Percentiles rank a stretch among this genome's conserved stretches.
These are phyloP conservation scores for Leptinotarsa peninsularis DNA, from an alignment of 2,888 invertebrate genomes.

Conservation along the genomic window DNA sequence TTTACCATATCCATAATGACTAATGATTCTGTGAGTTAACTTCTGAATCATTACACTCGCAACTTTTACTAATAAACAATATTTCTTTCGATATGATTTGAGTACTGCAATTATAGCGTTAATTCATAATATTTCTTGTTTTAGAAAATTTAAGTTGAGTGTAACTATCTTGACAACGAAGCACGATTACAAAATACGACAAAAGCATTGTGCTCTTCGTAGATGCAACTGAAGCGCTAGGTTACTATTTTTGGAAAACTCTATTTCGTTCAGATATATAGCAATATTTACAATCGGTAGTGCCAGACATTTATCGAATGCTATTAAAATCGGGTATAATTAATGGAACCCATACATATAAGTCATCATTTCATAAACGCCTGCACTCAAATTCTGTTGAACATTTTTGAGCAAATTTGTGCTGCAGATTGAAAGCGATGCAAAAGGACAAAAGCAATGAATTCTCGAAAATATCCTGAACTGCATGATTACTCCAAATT, in stretches of 20 bases:
- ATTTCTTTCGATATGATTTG: neutral
- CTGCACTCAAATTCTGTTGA: neutral
- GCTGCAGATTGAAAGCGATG: slow-evolving; percentile 43
- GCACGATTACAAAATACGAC: slow-evolving; percentile 61
- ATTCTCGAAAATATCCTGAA: slow-evolving; percentile 37
- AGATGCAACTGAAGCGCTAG: slow-evolving; percentile 48
- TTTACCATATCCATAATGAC: slow-evolving; percentile 9
- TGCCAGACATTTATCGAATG: slow-evolving; percentile 9
- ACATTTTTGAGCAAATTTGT: slow-evolving; percentile 35
- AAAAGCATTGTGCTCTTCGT: slow-evolving; percentile 60
- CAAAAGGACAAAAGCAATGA: slow-evolving; percentile 43
- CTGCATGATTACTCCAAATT: slow-evolving; percentile 34
- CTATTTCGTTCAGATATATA: slow-evolving; percentile 21
- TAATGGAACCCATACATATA: neutral
- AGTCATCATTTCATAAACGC: neutral
- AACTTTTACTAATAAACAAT: neutral
- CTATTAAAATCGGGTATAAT: too few species aligned
- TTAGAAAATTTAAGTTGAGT: neutral
- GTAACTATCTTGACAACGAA: slow-evolving; percentile 46
- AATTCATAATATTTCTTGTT: neutral
- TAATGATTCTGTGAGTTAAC: neutral
- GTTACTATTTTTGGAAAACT: slow-evolving; percentile 15
- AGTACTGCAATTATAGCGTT: neutral
- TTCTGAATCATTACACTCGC: neutral
- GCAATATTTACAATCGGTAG: slow-evolving; percentile 31